Percentiles rank a stretch among this genome's conserved stretches.
Conservation (phyloP, 2,797 vertebrate genomes). For the Poeciliopsis infans region DNA sequence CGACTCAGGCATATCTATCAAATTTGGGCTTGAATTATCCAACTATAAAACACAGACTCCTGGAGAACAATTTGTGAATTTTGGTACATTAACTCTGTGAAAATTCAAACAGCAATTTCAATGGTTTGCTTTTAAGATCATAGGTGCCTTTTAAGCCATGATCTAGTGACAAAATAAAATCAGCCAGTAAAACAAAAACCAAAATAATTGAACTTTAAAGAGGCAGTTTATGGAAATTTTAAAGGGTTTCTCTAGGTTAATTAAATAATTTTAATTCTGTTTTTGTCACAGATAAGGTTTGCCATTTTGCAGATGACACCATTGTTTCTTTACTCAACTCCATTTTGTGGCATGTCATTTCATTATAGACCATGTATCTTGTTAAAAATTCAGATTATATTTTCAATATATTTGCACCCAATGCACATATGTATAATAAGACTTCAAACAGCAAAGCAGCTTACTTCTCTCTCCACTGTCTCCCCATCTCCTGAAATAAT, state of each 20-base stretch:
- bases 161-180: not conserved
- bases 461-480: constrained; percentile 92
- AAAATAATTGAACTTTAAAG: not conserved
- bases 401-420: not conserved
- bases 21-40: not conserved
- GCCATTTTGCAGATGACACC: not conserved
- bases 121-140: not conserved
- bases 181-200: not conserved
- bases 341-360: not conserved
- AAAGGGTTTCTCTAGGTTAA: no score
- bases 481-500: constrained; percentile 95
- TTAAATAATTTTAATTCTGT: not conserved
- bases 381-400: not conserved
- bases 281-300: not conserved
- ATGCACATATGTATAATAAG: not conserved
- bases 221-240: not conserved
- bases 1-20: not conserved
- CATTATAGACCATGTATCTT: not conserved
- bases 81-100: not conserved
- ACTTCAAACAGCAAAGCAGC: constrained; percentile 23
- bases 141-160: not conserved
- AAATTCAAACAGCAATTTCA: not conserved
- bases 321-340: not conserved
- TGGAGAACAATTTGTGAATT: not conserved
- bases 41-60: not conserved